These are phyloP conservation scores for Aphelocoma californica DNA, from an alignment of 2,797 vertebrate genomes.

Conservation along the genomic window DNA sequence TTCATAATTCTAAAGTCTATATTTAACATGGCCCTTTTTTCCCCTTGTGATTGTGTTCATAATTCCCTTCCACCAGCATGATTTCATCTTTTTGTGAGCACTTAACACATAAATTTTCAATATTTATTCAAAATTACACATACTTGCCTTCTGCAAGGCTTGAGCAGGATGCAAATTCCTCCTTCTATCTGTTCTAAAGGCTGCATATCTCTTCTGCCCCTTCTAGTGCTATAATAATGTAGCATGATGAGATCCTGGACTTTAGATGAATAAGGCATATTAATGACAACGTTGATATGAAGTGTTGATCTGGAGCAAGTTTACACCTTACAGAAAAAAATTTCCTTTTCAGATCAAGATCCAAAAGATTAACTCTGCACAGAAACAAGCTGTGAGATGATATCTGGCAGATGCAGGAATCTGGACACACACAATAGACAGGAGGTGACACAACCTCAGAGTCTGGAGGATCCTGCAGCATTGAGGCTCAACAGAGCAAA, in stretches of 20 bases:
- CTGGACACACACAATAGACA: not conserved
- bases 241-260: not conserved
- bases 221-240: not conserved
- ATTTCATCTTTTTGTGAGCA: not conserved
- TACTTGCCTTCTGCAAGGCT: not conserved
- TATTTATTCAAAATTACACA: not conserved
- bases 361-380: not conserved
- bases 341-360: not conserved
- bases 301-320: not conserved
- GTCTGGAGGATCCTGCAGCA: not conserved
- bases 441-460: not conserved
- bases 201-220: not conserved
- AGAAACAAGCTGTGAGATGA: not conserved
- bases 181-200: not conserved
- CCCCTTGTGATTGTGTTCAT: not conserved
- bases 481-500: not conserved
- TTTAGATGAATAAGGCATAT: not conserved
- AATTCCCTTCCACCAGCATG: not conserved
- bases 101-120: not conserved
- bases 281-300: not conserved
- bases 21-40: not conserved
- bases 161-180: not conserved
- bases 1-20: not conserved
- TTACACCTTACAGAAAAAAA: not conserved
- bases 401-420: not conserved